Evolutionary conservation across 2,888 invertebrate genomes (phyloP).

Genomic region (Eilema sororculum): DNA sequence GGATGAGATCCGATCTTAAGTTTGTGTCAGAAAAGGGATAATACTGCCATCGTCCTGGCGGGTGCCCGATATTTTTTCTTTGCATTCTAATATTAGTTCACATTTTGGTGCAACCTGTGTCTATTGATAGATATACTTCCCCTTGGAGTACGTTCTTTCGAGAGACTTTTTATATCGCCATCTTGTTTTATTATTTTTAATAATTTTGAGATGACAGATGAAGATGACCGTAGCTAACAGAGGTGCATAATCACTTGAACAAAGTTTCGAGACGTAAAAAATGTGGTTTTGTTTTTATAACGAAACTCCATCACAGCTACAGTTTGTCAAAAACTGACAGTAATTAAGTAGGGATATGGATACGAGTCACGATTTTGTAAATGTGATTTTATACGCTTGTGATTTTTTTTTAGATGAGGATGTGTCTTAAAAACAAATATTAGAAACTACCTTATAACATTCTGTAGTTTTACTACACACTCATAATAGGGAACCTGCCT

Average conservation of each 20-base stretch:
- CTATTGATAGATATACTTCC: neutral
- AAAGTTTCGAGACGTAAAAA: constrained; percentile 33
- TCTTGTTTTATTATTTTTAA: constrained; percentile 67
- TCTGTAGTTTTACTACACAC: neutral
- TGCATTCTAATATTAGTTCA: constrained; percentile 23
- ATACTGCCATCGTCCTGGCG: constrained; percentile 76
- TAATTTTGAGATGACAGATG: constrained; percentile 82
- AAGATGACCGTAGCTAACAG: constrained; percentile 68
- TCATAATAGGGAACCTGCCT: neutral
- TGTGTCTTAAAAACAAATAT: neutral
- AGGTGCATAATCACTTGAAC: constrained; percentile 60
- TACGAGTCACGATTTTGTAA: neutral
- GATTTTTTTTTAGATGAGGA: neutral
- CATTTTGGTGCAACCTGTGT: constrained; percentile 31
- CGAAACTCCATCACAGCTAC: constrained; percentile 25
- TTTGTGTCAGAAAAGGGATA: constrained; percentile 83
- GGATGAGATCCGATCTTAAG: constrained; percentile 80
- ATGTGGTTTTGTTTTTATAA: constrained; percentile 40
- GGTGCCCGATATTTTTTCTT: constrained; percentile 72
- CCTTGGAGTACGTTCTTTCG: constrained; percentile 9
- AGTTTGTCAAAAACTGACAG: constrained; percentile 44
- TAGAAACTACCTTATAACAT: neutral
- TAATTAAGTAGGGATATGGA: constrained; percentile 32
- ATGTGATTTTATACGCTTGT: constrained; percentile 1
- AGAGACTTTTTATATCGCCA: constrained; percentile 40